Percentiles rank a stretch among this genome's conserved stretches.
phyloP scores from a whole-genome alignment of 2,888 invertebrate genomes.

The Pseudococcus viburni region DNA sequence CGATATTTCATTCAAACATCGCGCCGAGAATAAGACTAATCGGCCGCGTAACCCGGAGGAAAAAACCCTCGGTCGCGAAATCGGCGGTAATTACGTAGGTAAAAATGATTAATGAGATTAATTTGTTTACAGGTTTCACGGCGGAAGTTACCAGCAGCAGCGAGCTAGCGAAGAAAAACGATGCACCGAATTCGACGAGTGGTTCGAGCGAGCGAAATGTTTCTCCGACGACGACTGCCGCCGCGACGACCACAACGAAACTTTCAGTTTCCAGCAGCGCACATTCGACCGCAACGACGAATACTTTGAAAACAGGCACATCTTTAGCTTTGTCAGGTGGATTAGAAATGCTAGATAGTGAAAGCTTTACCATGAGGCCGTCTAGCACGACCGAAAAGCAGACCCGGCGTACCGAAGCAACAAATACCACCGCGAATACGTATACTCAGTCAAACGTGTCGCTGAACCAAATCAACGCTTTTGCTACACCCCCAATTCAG shows the following conservation, averaged over 20 bases:
- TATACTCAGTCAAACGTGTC: conserved; percentile 33
- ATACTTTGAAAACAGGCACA: conserved; percentile 22
- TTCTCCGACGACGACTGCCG: not conserved
- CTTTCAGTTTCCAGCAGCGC: not conserved
- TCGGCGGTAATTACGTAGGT: not conserved
- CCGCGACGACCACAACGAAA: conserved; percentile 27
- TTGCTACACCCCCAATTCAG: not conserved
- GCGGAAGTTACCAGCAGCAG: conserved; percentile 45
- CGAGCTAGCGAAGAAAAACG: conserved; percentile 46
- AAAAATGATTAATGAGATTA: conserved; percentile 47
- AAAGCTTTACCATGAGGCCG: not conserved
- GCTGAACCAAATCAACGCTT: not conserved
- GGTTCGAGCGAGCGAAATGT: conserved; percentile 24
- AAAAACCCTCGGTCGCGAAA: not conserved
- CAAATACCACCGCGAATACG: not conserved
- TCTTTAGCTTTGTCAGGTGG: conserved; percentile 18
- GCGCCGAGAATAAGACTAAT: not conserved
- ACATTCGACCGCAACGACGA: conserved; percentile 9
- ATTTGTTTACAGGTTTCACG: conserved; percentile 33
- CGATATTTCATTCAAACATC: conserved; percentile 24
- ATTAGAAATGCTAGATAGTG: conserved; percentile 50
- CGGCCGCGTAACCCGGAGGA: not conserved
- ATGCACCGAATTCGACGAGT: conserved; percentile 4
- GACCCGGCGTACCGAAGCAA: not conserved
- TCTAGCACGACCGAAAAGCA: not conserved